phyloP scores from a whole-genome alignment of 2,113 vertebrate species.

The Lamprotornis superbus region DNA sequence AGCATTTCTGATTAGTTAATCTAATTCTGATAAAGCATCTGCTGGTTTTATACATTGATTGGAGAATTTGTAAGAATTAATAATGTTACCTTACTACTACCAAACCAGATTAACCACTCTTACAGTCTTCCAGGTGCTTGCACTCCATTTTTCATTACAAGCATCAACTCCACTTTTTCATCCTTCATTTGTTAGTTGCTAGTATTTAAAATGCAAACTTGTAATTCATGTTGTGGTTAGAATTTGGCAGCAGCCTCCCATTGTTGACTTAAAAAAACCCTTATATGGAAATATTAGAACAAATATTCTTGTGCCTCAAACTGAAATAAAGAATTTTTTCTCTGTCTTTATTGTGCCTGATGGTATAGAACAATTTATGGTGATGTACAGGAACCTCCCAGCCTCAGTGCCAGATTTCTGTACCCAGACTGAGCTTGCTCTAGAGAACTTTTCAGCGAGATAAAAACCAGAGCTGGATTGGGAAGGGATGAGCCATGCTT shows the following conservation, averaged over 20 bases:
- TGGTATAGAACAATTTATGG: not conserved
- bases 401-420: not conserved
- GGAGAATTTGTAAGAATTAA: not conserved
- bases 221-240: conserved; percentile 22
- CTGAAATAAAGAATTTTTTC: not conserved
- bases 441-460: not conserved
- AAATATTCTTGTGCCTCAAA: not conserved
- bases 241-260: conserved; percentile 25
- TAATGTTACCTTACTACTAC: not conserved
- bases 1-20: not conserved
- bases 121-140: not conserved
- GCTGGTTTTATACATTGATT: not conserved
- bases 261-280: conserved; percentile 44
- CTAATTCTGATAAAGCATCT: not conserved
- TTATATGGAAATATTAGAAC: conserved; percentile 32
- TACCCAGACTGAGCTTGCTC: not conserved
- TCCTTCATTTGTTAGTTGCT: not conserved
- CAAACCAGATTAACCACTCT: not conserved
- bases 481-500: not conserved
- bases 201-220: conserved; percentile 21
- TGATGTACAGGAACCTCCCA: not conserved
- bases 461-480: not conserved
- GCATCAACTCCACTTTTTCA: not conserved
- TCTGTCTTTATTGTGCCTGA: not conserved
- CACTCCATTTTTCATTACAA: not conserved